phyloP scores from a whole-genome alignment of 1,140 invertebrate genomes.

The Melitaea cinxia region DNA sequence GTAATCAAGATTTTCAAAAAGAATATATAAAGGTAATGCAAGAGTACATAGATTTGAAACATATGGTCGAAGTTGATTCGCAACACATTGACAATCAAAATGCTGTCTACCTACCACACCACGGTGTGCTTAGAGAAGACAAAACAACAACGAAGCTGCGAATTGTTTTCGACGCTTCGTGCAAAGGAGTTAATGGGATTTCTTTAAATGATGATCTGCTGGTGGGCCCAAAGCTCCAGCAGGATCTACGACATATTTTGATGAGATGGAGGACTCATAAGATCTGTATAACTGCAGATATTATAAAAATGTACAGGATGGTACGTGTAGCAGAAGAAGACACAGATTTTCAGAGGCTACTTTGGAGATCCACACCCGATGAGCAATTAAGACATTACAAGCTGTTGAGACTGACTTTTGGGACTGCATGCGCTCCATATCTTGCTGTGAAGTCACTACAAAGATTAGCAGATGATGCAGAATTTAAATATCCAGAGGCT shows the following conservation, averaged over 20 bases:
- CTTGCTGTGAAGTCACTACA: too few species aligned
- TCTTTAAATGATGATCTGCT: constrained; percentile 36
- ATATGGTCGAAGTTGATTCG: constrained; percentile 13
- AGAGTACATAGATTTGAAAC: constrained; percentile 16
- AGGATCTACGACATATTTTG: constrained; percentile 32
- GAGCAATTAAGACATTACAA: background rate
- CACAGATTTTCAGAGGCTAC: background rate
- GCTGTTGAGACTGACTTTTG: background rate
- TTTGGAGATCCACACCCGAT: background rate
- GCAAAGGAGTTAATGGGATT: constrained; percentile 17
- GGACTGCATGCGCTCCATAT: constrained; percentile 13
- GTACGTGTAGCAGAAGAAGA: background rate
- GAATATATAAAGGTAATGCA: constrained; percentile 22
- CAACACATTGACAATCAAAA: constrained; percentile 10
- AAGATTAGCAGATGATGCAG: too few species aligned
- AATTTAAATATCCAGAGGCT: too few species aligned
- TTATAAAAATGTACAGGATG: background rate
- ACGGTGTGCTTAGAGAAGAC: constrained; percentile 31
- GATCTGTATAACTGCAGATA: constrained; percentile 19
- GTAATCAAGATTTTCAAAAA: background rate
- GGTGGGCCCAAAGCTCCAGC: constrained; percentile 34
- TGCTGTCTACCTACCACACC: constrained; percentile 34
- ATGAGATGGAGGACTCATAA: constrained; percentile 31
- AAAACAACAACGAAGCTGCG: constrained; percentile 33
- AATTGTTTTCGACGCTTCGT: constrained; percentile 36